Conservation (phyloP, 2,113 vertebrate species). For the Haemorhous mexicanus region DNA sequence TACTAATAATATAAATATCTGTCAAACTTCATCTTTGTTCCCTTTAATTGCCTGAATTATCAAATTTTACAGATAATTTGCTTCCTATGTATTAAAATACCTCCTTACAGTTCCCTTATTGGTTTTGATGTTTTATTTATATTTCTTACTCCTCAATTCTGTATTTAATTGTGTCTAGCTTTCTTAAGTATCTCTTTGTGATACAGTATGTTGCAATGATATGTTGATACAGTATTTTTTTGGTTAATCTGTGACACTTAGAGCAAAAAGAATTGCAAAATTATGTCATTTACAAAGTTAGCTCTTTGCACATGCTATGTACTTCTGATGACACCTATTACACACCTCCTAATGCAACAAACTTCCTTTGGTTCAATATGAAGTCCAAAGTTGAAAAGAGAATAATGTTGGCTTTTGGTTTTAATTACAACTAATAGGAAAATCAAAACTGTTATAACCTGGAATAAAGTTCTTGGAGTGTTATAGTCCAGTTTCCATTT, state of each 20-base stretch:
- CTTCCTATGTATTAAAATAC: not conserved
- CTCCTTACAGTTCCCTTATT: not conserved
- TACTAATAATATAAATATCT: not conserved
- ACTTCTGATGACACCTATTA: not conserved
- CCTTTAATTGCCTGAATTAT: not conserved
- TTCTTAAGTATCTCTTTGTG: not conserved
- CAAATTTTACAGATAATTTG: not conserved
- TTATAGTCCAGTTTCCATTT: not conserved
- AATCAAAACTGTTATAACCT: not conserved
- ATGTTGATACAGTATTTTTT: not conserved
- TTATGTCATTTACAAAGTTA: not conserved
- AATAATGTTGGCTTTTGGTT: not conserved
- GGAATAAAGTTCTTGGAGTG: not conserved
- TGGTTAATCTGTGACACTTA: not conserved
- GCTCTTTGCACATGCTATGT: not conserved
- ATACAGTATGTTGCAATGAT: not conserved
- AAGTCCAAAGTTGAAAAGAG: not conserved
- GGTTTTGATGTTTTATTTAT: constrained; percentile 31
- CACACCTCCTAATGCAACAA: not conserved
- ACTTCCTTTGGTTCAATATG: not conserved
- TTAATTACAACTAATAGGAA: not conserved
- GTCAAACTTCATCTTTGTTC: not conserved
- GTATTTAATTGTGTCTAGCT: not conserved
- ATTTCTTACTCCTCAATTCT: not conserved
- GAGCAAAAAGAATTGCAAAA: not conserved